Base-by-base conservation (phyloP, 1,140 invertebrate genomes). In the Saccostrea cuccullata region DNA sequence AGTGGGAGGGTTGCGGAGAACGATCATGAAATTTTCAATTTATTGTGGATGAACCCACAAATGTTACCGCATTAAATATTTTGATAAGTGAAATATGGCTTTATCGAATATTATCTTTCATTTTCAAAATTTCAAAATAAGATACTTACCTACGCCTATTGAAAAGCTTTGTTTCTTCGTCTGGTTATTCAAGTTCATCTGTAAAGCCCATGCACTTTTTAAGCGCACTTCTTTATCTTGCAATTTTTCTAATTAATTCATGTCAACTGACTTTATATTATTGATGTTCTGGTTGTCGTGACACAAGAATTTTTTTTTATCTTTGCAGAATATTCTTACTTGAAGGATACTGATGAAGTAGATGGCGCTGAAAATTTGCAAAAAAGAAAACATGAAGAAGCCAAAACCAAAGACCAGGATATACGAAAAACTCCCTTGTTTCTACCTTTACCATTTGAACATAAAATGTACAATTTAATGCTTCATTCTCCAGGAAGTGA, bases 391-490 rank as follows among this genome's bases (percentile, higher is more conserved):
- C 2, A 11, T 30, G 70, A 36, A 55, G 40, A 55, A n/a, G 40
- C 13, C 17, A 55, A 26, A 40, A 56, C 55, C 15, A 84, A 12
- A 55, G 36, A 36, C 17, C 15, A 20, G 40, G 86, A 20, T 30
- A 73, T 56, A 17, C 30, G 70, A 58, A 87, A 56, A 30, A 86
- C 20, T 55, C 67, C 77, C 13, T 82, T 83, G n/a, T 87, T 87
- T 64, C 55, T 83, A 4, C 86, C 86, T 3, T 8, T 87, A 15
- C 82, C 77, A 40, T 83, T 82, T 55, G 86, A 87, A 84, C 86
- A 87, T 11, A 83, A 83, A 30, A 40, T 87, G 58, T 87, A 84
- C 36, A 87, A 87, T 64, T 83, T 64, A 47, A 87, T 87, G 86
- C 58, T 87, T 0, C 86, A 40, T 13, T 87, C 86, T 47, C 86